Conservation (phyloP, 2,797 vertebrate genomes). For the Neomorphus geoffroyi region DNA sequence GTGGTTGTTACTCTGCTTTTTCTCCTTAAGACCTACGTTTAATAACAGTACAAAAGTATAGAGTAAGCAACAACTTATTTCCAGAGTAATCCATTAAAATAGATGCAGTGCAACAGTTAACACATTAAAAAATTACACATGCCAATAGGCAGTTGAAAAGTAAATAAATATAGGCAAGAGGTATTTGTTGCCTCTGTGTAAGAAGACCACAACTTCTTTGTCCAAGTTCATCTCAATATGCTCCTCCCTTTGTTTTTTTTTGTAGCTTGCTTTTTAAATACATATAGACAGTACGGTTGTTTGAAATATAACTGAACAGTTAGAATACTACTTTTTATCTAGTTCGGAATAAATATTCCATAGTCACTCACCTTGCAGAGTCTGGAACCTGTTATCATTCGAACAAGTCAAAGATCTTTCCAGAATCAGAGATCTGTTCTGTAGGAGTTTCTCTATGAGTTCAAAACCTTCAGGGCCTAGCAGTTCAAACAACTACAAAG, state of each 20-base stretch:
- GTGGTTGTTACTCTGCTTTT: background rate
- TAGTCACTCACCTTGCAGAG: constrained; percentile 82
- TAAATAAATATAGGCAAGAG: background rate
- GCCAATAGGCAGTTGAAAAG: background rate
- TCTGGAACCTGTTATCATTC: constrained; percentile 78
- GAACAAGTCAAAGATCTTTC: constrained; percentile 81
- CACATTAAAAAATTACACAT: background rate
- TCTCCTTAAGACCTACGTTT: background rate
- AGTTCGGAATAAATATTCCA: background rate
- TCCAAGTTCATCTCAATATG: background rate
- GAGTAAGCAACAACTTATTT: background rate
- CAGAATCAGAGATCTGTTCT: constrained; percentile 85
- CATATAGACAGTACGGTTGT: background rate
- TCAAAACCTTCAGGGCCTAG: constrained; percentile 93
- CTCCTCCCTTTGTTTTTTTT: accelerated
- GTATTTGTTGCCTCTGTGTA: background rate
- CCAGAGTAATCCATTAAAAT: background rate
- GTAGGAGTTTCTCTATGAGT: constrained; percentile 93
- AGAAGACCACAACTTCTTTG: background rate
- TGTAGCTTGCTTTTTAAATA: background rate
- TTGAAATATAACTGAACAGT: background rate
- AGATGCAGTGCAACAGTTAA: background rate
- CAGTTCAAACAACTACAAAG: constrained; percentile 89
- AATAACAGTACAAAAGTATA: background rate
- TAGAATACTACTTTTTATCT: background rate